These are phyloP conservation scores for Microctonus aethiopoides DNA, from an alignment of 2,888 invertebrate genomes.

Conservation along the genomic window DNA sequence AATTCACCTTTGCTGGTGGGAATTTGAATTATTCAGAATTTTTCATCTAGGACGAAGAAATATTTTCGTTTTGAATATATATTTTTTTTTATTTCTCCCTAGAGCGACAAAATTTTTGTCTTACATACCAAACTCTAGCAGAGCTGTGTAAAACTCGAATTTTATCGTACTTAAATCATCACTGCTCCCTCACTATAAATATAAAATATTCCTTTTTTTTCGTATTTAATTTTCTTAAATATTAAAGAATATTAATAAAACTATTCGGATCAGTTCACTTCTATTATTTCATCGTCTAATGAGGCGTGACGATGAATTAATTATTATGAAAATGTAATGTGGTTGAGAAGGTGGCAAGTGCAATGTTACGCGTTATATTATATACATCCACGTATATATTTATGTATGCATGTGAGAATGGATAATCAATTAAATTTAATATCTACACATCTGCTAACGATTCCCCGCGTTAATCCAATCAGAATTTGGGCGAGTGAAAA, in stretches of 20 bases:
- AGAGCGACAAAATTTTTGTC: not conserved
- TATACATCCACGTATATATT: no score
- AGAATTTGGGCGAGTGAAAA: not conserved
- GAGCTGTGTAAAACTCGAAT: not conserved
- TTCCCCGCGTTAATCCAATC: constrained; percentile 39
- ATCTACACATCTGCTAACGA: constrained; percentile 40
- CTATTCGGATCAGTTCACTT: no score
- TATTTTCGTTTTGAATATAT: constrained; percentile 4
- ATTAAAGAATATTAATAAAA: no score
- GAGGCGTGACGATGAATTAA: no score
- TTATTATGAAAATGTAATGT: no score
- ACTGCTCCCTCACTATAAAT: not conserved
- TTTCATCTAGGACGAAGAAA: constrained; percentile 14
- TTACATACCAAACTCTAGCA: not conserved
- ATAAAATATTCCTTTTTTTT: not conserved
- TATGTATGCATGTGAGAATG: not conserved
- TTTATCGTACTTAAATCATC: not conserved
- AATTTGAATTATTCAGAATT: constrained; percentile 33
- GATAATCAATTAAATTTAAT: constrained; percentile 51
- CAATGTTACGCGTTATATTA: no score
- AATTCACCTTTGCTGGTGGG: constrained; percentile 8
- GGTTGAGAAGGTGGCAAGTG: no score
- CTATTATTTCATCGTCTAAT: no score
- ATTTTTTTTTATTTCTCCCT: constrained; percentile 1
- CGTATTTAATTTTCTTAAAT: no score